These are phyloP conservation scores for Drosophila setifemur DNA, from an alignment of 1,140 invertebrate species.

Conservation along the genomic window DNA sequence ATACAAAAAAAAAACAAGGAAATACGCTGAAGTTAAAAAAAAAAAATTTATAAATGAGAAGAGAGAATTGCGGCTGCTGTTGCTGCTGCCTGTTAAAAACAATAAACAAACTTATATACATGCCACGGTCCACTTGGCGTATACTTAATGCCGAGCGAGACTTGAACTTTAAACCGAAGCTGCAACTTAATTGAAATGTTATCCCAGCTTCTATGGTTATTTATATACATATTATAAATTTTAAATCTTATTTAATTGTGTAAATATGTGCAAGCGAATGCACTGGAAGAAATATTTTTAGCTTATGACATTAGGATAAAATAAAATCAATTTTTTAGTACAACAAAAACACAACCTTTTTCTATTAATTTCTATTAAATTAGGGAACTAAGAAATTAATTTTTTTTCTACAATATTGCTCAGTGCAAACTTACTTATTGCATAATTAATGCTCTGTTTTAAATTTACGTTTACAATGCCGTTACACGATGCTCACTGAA, in stretches of 20 bases:
- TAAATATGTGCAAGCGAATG: neutral
- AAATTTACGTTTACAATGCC: constrained; percentile 65
- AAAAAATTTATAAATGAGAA: neutral
- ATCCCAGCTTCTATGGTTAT: constrained; percentile 40
- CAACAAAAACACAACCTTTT: too few relatives aligned
- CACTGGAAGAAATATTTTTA: neutral
- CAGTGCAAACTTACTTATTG: constrained; percentile 26
- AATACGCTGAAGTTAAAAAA: neutral
- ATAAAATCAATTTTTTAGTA: neutral
- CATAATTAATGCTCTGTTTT: constrained; percentile 72
- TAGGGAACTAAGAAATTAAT: too few relatives aligned
- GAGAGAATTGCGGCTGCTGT: constrained; percentile 11
- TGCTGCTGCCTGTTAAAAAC: constrained; percentile 31
- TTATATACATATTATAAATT: constrained; percentile 19
- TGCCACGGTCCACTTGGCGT: constrained; percentile 10
- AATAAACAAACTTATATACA: constrained; percentile 22
- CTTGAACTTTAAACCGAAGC: constrained; percentile 48
- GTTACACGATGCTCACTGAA: constrained; percentile 40
- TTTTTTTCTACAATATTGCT: neutral
- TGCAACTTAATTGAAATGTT: constrained; percentile 61
- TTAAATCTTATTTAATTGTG: constrained; percentile 19
- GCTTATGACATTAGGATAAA: neutral
- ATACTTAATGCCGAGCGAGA: constrained; percentile 24
- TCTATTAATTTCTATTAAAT: too few relatives aligned
- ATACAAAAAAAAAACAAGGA: neutral